Evolutionary conservation across 2,888 invertebrate species (phyloP), one percentile per base, ranked within the genome.

Genomic region (Macrosoma leucophasiata): DNA sequence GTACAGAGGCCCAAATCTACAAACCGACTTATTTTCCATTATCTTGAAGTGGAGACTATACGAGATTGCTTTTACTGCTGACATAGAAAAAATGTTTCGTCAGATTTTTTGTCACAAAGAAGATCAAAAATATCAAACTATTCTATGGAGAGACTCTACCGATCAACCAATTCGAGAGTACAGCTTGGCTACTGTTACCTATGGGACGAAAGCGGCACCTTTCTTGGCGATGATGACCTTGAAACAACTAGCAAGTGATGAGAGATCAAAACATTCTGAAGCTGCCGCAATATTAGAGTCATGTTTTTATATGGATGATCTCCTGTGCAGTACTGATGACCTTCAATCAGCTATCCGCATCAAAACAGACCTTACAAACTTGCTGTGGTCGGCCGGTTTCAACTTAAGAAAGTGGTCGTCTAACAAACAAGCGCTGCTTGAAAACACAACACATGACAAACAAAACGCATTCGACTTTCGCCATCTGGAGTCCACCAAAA

Each of bases 321-420:
- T 50, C 4, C 36, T 55, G 36, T 33, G 42, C 2, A 48, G 52
- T 1, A 27, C 35, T 13, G 35, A 45, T 18, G 32, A 23, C 13
- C 2, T 43, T 29, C 20, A 46, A 48, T 21, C 27, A 14, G 36
- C 29, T 12, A 33, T 34, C 11, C 36, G 30, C 18, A 40, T 55
- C 23, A 29, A 52, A 3, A 49, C 13, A 2, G 12, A 31, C 1
- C 14, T 20, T 13, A 29, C n/a, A 12, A 25, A 1, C 10, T 15
- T 59, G 4, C 18, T 63, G 12, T 38, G 27, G 15, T 13, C 12
- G 13, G 37, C 36, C 3, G 62, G 54, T 3, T 63, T 66, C 35
- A 24, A 44, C 3, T 31, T 64, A 3, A 48, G 58, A 12, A 56
- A 63, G 32, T 58, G 53, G 56, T 36, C 7, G 3, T 47, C 41